Percentiles rank a stretch among this genome's conserved stretches.
Conservation (phyloP, 2,797 vertebrate genomes). For the Myotis planiceps region DNA sequence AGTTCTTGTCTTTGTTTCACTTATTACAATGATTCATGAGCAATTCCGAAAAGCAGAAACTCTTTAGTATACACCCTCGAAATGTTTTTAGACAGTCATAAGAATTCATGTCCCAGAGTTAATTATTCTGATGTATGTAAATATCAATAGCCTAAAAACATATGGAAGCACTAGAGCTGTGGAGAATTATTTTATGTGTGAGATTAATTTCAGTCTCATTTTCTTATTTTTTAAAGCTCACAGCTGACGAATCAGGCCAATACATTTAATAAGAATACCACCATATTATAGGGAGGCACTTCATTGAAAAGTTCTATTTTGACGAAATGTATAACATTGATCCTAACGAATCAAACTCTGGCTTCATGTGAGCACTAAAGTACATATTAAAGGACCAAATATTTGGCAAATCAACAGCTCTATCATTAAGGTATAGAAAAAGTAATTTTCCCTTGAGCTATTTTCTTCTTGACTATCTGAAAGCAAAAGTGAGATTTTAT, state of each 20-base stretch:
- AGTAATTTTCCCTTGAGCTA: not conserved
- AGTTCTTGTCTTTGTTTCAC: not conserved
- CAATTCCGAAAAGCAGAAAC: slow-evolving; percentile 22
- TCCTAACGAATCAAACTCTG: not conserved
- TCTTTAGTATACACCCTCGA: not conserved
- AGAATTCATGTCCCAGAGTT: slow-evolving; percentile 40
- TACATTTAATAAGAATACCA: slow-evolving; percentile 25
- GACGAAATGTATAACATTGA: not conserved
- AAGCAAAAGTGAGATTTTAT: not conserved
- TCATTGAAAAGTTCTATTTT: slow-evolving; percentile 35
- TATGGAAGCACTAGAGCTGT: not conserved
- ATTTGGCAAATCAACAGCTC: not conserved
- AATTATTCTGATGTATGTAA: slow-evolving; percentile 56
- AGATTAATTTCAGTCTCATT: slow-evolving; percentile 28
- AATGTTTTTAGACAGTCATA: not conserved
- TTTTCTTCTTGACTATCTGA: not conserved
- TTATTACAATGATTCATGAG: slow-evolving; percentile 33
- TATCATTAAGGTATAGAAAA: not conserved
- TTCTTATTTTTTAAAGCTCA: slow-evolving; percentile 34
- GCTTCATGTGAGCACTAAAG: not conserved
- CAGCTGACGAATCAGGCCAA: not conserved
- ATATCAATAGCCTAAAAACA: slow-evolving; percentile 53
- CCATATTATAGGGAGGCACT: not conserved
- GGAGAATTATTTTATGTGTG: slow-evolving; percentile 36
- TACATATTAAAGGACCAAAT: not conserved